Conservation (phyloP, 2,113 vertebrate species). For the Tretioscincus oriximinensis region DNA sequence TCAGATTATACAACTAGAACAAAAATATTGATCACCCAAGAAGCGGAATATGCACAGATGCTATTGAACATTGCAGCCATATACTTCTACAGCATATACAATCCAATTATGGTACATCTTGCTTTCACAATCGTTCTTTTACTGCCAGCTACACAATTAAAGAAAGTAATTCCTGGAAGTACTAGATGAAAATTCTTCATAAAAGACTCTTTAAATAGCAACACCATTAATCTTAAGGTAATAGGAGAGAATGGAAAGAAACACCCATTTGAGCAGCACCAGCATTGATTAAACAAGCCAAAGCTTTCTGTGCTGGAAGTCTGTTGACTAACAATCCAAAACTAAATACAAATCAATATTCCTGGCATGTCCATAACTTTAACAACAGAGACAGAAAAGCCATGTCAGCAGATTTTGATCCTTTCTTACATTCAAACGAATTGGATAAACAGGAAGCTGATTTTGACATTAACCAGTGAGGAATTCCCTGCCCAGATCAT, state of each 20-base stretch:
- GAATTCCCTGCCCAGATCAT: no score
- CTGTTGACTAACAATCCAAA: constrained; percentile 29
- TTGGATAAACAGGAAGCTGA: neutral
- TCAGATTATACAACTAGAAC: neutral
- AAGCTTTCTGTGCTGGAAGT: constrained; percentile 39
- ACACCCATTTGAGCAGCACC: constrained; percentile 22
- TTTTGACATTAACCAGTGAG: no score
- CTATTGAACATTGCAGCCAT: neutral
- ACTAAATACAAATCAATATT: neutral
- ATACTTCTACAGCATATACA: neutral
- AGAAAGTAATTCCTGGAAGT: constrained; percentile 11
- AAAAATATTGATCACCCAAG: neutral
- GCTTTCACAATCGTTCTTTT: accelerated
- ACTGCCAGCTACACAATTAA: neutral
- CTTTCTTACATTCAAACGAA: neutral
- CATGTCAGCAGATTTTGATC: neutral
- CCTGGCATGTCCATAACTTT: neutral
- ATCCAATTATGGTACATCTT: neutral
- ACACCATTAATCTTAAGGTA: constrained; percentile 14
- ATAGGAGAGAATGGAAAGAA: constrained; percentile 36
- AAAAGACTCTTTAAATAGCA: neutral
- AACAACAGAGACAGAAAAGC: neutral
- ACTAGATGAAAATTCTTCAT: constrained; percentile 9
- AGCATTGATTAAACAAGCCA: constrained; percentile 10
- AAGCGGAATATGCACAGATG: neutral